Conservation (phyloP, 2,113 vertebrate species). For the Silurus glanis region DNA sequence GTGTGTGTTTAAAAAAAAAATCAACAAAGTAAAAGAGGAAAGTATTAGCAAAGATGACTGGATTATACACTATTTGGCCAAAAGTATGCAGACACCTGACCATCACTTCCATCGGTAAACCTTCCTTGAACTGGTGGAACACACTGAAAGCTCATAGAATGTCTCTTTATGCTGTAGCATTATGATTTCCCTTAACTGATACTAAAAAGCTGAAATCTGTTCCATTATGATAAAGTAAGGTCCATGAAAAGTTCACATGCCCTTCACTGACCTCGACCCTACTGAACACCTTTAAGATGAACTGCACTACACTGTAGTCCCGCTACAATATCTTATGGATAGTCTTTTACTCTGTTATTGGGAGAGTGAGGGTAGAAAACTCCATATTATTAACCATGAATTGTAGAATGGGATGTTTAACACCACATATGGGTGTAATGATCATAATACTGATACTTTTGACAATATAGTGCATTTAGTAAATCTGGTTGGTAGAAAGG, state of each 20-base stretch:
- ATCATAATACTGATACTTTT: not conserved
- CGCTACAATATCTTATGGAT: not conserved
- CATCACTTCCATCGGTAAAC: not conserved
- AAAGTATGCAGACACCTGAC: not conserved
- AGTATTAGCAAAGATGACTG: not conserved
- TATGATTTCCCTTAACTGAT: not conserved
- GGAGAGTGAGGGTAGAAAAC: not conserved
- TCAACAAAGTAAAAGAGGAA: not conserved
- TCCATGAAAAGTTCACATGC: not conserved
- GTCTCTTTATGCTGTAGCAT: not conserved
- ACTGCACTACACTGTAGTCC: not conserved
- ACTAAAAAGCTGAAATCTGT: not conserved
- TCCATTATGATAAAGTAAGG: not conserved
- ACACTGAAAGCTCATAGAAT: not conserved
- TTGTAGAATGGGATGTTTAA: not conserved
- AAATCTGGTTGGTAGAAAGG: not conserved
- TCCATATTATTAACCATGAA: not conserved
- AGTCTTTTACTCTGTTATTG: too few species aligned
- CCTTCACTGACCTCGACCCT: not conserved
- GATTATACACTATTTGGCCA: not conserved
- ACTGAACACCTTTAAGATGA: not conserved
- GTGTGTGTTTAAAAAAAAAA: not conserved
- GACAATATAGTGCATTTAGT: not conserved
- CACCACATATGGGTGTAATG: not conserved
- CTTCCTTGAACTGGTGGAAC: not conserved